These are phyloP conservation scores for Saccostrea echinata DNA, from an alignment of 1,140 invertebrate species.

Conservation along the genomic window DNA sequence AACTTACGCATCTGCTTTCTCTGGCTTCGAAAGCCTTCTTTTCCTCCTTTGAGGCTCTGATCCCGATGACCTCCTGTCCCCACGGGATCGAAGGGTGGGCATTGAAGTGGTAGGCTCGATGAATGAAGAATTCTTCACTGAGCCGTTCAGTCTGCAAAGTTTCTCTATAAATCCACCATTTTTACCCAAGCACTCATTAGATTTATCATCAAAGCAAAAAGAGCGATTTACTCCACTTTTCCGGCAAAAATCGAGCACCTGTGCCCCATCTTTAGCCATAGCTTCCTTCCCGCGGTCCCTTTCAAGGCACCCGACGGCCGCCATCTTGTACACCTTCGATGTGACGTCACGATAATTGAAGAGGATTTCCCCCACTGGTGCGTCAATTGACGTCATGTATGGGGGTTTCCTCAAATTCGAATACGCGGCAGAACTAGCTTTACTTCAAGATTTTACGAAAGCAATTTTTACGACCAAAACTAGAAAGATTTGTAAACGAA, in stretches of 20 bases:
- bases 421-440: background rate
- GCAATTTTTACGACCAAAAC: background rate
- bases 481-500: background rate
- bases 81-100: constrained; percentile 69
- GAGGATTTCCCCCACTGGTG: constrained; percentile 62
- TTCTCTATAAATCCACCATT: constrained; percentile 55
- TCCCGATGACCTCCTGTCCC: constrained; percentile 58
- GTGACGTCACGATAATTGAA: constrained; percentile 67
- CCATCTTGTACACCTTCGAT: constrained; percentile 73
- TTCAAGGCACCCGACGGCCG: constrained; percentile 70
- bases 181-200: constrained; percentile 59
- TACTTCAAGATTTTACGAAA: background rate
- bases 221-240: constrained; percentile 68
- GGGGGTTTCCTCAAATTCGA: constrained; percentile 63
- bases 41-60: constrained; percentile 56
- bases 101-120: constrained; percentile 64
- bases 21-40: constrained; percentile 59
- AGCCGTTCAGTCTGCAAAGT: constrained; percentile 53
- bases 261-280: constrained; percentile 50
- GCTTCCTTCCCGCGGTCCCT: constrained; percentile 64
- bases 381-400: constrained; percentile 59
- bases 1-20: constrained; percentile 53
- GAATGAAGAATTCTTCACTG: constrained; percentile 63
- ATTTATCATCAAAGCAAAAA: constrained; percentile 57
- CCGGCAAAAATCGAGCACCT: constrained; percentile 62